Base-by-base conservation (phyloP, 2,888 invertebrate species). In the Gymnoscelis rufifasciata region DNA sequence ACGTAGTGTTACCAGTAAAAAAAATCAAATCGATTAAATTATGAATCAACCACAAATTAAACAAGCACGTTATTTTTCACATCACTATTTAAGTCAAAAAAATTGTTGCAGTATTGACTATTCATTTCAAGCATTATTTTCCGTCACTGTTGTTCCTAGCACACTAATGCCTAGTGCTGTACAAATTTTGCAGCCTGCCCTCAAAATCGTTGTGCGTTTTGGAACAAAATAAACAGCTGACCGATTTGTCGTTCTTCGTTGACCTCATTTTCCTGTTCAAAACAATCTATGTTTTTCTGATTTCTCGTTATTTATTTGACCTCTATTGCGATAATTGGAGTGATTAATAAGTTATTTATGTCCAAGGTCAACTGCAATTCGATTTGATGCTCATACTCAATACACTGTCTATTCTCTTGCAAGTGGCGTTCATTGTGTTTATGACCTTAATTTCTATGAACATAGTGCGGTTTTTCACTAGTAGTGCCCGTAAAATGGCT, bases 361-460 rank as follows among this genome's bases (percentile, higher is more conserved):
- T 38, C 38, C 49, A 52, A 57, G 58, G 57, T 54, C 43, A 57
- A 47, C 41, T 28, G 29, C 37, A 62, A 59, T 51, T 50, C 55
- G 56, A 57, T 65, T 78, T 62, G 73, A 88, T 88, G 87, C 77
- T 88, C 58, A 63, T 87, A 60, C 70, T 88, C 54, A 87, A 87
- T 66, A 83, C 87, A 23, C 53, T 88, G 27, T 58, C 86, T 28
- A 74, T 88, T 50, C 62, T 84, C 24, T 19, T 86, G 29, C 86
- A 84, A 69, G 71, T 87, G 19, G 71, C 65, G 24, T 74, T 84
- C 51, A 80, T 86, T 58, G 82, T 83, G 64, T 80, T 75, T 72
- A 75, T 87, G 74, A 77, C 84, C 44, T 63, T 88, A 28, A 38
- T 88, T 51, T 86, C 84, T 52, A 83, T 86, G 84, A 88, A 88